These are phyloP conservation scores for Myiagra hebetior DNA, from an alignment of 2,113 vertebrate species.

Conservation along the genomic window DNA sequence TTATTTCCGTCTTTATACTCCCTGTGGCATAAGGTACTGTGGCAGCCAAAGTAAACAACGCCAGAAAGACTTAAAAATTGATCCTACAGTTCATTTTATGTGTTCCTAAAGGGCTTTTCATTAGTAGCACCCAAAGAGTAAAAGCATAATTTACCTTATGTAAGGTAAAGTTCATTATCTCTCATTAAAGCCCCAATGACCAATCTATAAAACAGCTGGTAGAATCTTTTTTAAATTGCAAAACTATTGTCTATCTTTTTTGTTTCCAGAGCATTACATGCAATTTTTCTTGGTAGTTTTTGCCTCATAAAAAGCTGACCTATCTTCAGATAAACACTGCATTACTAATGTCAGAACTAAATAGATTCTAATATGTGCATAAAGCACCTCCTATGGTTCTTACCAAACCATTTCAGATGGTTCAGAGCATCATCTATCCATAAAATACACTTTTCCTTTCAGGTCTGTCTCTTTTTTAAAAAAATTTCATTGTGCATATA, in stretches of 20 bases:
- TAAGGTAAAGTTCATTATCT: slow-evolving; percentile 56
- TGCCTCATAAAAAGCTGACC: slow-evolving; percentile 16
- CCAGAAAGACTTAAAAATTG: slow-evolving; percentile 11
- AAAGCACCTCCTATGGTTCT: neutral
- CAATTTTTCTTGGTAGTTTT: neutral
- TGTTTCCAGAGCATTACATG: neutral
- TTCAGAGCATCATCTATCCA: neutral
- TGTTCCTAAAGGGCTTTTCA: neutral
- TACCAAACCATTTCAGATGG: neutral
- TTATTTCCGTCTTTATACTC: neutral
- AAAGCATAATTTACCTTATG: slow-evolving; percentile 34
- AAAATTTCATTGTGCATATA: neutral
- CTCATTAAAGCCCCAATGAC: neutral
- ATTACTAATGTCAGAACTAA: neutral
- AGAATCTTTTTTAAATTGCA: slow-evolving; percentile 17
- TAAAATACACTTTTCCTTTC: neutral
- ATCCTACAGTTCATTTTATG: neutral
- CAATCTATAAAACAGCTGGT: slow-evolving; percentile 7
- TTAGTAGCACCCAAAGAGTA: neutral
- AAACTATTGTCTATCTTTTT: neutral
- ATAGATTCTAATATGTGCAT: neutral
- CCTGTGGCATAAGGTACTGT: neutral
- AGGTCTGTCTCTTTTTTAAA: neutral
- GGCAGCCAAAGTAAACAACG: slow-evolving; percentile 8
- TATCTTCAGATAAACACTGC: neutral